Conservation (phyloP, 2,113 vertebrate genomes). For the Psittacus erithacus region DNA sequence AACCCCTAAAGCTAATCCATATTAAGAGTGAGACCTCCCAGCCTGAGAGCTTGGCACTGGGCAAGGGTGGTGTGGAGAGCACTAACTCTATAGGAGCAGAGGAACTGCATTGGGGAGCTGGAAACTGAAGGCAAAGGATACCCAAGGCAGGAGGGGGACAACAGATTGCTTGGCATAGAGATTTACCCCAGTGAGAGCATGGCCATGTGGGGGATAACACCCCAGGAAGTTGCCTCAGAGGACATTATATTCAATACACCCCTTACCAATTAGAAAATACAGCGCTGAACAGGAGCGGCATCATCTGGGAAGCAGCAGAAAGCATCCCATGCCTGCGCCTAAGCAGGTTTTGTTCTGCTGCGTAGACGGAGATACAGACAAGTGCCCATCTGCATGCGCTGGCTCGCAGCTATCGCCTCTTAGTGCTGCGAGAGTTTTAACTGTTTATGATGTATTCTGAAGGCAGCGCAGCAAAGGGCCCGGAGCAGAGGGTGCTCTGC, state of each 20-base stretch:
- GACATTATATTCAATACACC: neutral
- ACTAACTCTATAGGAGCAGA: neutral
- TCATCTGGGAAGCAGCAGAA: neutral
- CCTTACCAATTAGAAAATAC: neutral
- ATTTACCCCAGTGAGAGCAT: neutral
- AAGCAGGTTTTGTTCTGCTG: neutral
- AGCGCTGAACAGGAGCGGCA: fast-evolving
- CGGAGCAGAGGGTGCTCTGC: fast-evolving
- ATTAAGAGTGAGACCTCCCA: neutral
- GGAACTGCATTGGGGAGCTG: neutral
- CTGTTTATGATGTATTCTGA: fast-evolving
- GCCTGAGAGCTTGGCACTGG: neutral
- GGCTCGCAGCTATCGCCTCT: neutral
- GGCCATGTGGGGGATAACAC: fast-evolving
- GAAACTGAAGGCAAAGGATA: neutral
- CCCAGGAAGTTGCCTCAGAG: neutral
- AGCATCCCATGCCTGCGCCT: neutral
- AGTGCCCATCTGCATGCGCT: fast-evolving
- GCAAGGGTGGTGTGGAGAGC: neutral
- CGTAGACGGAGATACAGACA: fast-evolving
- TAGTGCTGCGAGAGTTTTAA: neutral
- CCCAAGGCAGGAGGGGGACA: neutral
- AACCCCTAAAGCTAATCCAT: neutral
- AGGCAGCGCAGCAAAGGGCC: neutral
- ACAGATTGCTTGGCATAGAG: neutral